A percentile compares a stretch with the other conserved stretches of the same genome.
phyloP scores from a whole-genome alignment of 2,797 vertebrate species.

The Clarias laeviceps region DNA sequence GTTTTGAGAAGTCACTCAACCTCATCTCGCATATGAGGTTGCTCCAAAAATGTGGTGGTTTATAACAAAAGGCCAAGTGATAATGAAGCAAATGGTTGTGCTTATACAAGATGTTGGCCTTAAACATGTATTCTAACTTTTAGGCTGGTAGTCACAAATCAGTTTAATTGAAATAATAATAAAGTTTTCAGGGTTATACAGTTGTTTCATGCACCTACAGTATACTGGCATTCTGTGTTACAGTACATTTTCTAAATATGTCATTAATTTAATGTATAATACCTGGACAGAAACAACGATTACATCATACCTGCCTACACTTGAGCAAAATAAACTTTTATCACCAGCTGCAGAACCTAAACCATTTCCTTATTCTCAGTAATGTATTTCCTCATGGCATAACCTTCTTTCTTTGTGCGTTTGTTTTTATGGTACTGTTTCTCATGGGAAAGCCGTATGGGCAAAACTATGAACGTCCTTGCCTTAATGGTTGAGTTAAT shows the following conservation, averaged over 20 bases:
- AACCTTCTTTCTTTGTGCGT: constrained; percentile 63
- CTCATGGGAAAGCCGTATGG: constrained; percentile 63
- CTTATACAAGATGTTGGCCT: neutral
- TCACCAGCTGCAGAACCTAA: constrained; percentile 10
- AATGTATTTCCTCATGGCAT: constrained; percentile 65
- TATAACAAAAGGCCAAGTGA: constrained; percentile 20
- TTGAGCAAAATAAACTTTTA: constrained; percentile 16
- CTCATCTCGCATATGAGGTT: constrained; percentile 16
- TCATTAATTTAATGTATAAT: constrained; percentile 18
- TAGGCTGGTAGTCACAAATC: constrained; percentile 2
- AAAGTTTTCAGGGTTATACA: constrained; percentile 7
- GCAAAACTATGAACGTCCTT: constrained; percentile 56
- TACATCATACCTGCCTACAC: constrained; percentile 34
- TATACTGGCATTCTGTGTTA: constrained; percentile 5
- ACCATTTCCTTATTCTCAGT: constrained; percentile 65
- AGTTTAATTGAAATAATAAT: constrained; percentile 11
- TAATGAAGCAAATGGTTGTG: neutral
- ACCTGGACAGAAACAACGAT: constrained; percentile 19
- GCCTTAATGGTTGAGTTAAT: constrained; percentile 65
- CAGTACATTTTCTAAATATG: constrained; percentile 14
- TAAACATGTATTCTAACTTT: neutral
- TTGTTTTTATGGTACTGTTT: constrained; percentile 66
- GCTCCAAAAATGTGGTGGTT: neutral
- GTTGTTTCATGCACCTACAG: neutral
- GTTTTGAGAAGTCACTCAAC: constrained; percentile 24